Evolutionary conservation across 1,140 invertebrate genomes (phyloP).

Genomic region (Drosophila ananassae): DNA sequence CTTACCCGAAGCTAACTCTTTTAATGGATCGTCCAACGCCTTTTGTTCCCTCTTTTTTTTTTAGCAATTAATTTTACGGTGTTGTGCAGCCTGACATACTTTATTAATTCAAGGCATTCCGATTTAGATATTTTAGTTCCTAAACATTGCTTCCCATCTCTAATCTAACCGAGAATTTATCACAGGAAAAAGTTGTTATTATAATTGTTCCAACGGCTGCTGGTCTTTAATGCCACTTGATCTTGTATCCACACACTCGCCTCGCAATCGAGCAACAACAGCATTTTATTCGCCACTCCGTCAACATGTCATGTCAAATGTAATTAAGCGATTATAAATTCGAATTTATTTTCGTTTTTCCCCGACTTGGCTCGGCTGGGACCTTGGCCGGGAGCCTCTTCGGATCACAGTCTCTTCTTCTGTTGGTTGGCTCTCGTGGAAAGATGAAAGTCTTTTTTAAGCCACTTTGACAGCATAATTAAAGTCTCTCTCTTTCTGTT

Average conservation of each 20-base stretch:
- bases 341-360: slow-evolving; percentile 58
- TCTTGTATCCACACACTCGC: slow-evolving; percentile 33
- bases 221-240: slow-evolving; percentile 68
- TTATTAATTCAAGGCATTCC: slow-evolving; percentile 10
- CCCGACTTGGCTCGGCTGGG: slow-evolving; percentile 30
- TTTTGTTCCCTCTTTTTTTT: slow-evolving; percentile 5
- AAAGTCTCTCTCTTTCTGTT: slow-evolving; percentile 54
- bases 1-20: slow-evolving; percentile 63
- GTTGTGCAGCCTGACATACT: neutral
- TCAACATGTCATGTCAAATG: slow-evolving; percentile 78
- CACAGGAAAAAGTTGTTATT: slow-evolving; percentile 15
- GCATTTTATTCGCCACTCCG: slow-evolving; percentile 68
- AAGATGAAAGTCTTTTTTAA: slow-evolving; percentile 78
- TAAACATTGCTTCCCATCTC: neutral
- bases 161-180: slow-evolving; percentile 2
- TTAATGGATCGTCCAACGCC: slow-evolving; percentile 33
- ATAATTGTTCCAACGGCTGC: slow-evolving; percentile 24
- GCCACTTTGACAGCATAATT: slow-evolving; percentile 80
- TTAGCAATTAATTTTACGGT: slow-evolving; percentile 57
- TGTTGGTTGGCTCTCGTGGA: slow-evolving; percentile 46
- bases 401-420: neutral
- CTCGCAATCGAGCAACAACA: slow-evolving; percentile 8
- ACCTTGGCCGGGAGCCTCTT: slow-evolving; percentile 38
- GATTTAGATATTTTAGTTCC: too few relatives aligned
- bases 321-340: slow-evolving; percentile 82